Evolutionary conservation across 1,140 invertebrate genomes (phyloP), one percentile per base, ranked within the genome.

Genomic region (Trigoniulus corallinus): DNA sequence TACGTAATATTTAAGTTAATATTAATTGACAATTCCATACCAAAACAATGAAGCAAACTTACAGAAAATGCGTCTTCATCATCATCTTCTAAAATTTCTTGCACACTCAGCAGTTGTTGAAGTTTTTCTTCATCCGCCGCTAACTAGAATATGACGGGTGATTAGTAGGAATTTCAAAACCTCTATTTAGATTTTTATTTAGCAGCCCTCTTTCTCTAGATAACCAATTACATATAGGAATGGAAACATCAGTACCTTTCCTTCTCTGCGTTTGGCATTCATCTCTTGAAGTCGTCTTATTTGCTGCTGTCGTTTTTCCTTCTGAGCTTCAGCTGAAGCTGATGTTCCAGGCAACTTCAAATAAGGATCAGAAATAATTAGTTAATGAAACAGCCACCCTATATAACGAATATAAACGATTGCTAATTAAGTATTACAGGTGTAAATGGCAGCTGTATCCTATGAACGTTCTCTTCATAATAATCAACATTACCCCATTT

Each of bases 121-220:
- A 92, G 64, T 61, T 85, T 81, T 58, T 91, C 83, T 64, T 93
- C 86, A 64, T 93, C 87, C 68, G 87, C 84, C 27, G 79, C 78
- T 15, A 91, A 65, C 74, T 80, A 56, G 29, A 65, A 58, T 50
- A 54, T 53, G 15, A 50, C n/a, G n/a, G n/a, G n/a, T n/a, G n/a
- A n/a, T n/a, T n/a, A n/a, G n/a, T n/a, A 34, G 7, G 7, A 34
- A 34, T 34, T 7, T 7, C 15, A 7, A 34, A 34, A 34, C 7
- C 29, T 34, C 29, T 34, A 7, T 34, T 15, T 34, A 7, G 7
- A 34, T 34, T 15, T 34, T 34, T 7, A 7, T 34, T 34, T 34
- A 34, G 15, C 29, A 34, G 15, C 7, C 29, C 7, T 7, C 7
- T 34, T 34, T n/a, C n/a, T n/a, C n/a, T n/a, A n/a, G n/a, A n/a